phyloP scores from a whole-genome alignment of 2,113 vertebrate species.

The Scytalopus superciliaris region DNA sequence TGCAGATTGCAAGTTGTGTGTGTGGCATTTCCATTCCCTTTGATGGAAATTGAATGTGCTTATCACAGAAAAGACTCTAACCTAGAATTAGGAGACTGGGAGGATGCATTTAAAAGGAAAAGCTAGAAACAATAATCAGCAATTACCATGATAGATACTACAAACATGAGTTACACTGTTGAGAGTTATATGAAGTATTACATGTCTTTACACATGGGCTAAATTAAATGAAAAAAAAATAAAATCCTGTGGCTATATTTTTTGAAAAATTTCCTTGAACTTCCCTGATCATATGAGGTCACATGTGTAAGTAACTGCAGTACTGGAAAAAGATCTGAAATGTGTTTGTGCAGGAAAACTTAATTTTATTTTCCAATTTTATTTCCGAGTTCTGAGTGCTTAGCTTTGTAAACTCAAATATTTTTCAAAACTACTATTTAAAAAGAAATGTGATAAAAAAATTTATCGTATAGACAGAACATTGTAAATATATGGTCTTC shows the following conservation, averaged over 20 bases:
- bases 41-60: slow-evolving; percentile 10
- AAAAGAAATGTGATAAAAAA: neutral
- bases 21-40: neutral
- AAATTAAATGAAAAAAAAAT: neutral
- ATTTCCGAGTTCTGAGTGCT: neutral
- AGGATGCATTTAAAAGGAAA: neutral
- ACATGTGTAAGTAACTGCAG: neutral
- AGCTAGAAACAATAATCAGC: neutral
- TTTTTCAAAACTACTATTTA: neutral
- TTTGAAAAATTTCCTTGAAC: neutral
- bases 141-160: neutral
- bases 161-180: neutral
- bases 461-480: neutral
- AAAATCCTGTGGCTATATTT: neutral
- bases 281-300: neutral
- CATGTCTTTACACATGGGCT: neutral
- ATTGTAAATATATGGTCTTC: neutral
- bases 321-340: neutral
- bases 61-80: neutral
- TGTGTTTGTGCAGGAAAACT: neutral
- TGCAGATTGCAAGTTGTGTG: neutral
- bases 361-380: neutral
- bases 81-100: neutral
- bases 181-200: neutral
- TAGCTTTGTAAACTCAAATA: neutral